These are phyloP conservation scores for Heteropelma amictum DNA, from an alignment of 2,888 invertebrate genomes.

Conservation along the genomic window DNA sequence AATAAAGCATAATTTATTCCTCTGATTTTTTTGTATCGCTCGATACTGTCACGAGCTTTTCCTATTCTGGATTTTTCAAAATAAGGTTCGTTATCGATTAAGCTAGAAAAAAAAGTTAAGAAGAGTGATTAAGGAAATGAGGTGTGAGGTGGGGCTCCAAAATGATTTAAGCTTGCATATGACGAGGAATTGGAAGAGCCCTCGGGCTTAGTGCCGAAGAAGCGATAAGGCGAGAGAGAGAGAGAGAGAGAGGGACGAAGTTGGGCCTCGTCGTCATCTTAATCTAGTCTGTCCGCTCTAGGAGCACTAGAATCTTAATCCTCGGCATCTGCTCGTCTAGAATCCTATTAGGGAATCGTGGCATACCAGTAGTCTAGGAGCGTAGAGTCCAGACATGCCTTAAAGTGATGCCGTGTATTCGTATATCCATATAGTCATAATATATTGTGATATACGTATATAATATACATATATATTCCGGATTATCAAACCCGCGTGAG, in stretches of 20 bases:
- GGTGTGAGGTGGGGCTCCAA: slow-evolving; percentile 5
- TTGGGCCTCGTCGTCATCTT: slow-evolving; percentile 33
- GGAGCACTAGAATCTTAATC: slow-evolving; percentile 54
- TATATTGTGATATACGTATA: not conserved
- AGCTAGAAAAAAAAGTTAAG: slow-evolving; percentile 41
- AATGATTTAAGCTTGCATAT: slow-evolving; percentile 12
- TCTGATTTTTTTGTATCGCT: no score
- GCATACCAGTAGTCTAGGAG: slow-evolving; percentile 53
- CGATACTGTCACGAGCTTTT: no score
- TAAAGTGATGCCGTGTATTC: slow-evolving; percentile 32
- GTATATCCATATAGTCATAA: no score
- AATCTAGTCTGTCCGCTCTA: slow-evolving; percentile 39
- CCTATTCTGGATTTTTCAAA: slow-evolving; percentile 13
- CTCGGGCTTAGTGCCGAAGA: slow-evolving; percentile 3
- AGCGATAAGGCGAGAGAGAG: not conserved
- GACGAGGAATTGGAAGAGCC: not conserved
- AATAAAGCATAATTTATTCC: no score
- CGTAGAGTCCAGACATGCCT: slow-evolving; percentile 52
- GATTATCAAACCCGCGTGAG: not conserved
- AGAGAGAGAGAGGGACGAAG: not conserved
- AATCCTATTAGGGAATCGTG: slow-evolving; percentile 63
- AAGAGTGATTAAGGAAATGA: slow-evolving; percentile 47
- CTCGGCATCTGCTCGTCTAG: slow-evolving; percentile 53
- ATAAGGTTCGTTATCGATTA: slow-evolving; percentile 44
- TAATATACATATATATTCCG: not conserved